Evolutionary conservation across 2,113 vertebrate genomes (phyloP).

Genomic region (Seriola dumerili): DNA sequence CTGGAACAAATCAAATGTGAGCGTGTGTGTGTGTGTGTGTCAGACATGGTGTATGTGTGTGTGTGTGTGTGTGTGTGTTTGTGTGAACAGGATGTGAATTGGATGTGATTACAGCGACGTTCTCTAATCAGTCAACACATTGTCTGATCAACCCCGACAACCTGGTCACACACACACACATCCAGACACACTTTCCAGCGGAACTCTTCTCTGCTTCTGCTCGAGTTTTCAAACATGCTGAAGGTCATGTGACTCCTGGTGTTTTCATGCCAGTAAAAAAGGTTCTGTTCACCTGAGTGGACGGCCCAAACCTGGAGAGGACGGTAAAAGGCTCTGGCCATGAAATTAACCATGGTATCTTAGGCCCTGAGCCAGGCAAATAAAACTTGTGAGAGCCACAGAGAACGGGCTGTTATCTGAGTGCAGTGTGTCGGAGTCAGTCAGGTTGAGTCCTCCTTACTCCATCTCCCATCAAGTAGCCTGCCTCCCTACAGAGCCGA

Average conservation of each 20-base stretch:
- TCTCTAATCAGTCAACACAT: constrained; percentile 47
- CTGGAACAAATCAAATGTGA: constrained; percentile 23
- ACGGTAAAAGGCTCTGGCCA: not conserved
- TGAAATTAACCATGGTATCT: not conserved
- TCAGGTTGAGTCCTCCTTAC: constrained; percentile 23
- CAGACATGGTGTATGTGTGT: not conserved
- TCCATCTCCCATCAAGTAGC: constrained; percentile 46
- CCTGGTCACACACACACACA: constrained; percentile 11
- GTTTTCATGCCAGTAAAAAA: not conserved
- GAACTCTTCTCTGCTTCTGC: not conserved
- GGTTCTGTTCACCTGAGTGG: constrained; percentile 30
- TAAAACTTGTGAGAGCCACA: constrained; percentile 11
- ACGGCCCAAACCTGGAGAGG: constrained; percentile 4
- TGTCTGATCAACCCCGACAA: constrained; percentile 39
- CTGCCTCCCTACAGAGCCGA: constrained; percentile 49
- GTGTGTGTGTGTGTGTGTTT: constrained; percentile 20
- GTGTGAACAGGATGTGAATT: constrained; percentile 14
- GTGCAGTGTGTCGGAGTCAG: constrained; percentile 7
- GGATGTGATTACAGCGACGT: constrained; percentile 30
- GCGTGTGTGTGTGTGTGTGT: constrained; percentile 7
- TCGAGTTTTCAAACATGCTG: not conserved
- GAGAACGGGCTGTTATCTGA: constrained; percentile 28
- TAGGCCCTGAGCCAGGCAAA: constrained; percentile 14
- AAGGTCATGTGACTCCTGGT: constrained; percentile 9
- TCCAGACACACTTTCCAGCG: not conserved